phyloP scores from a whole-genome alignment of 2,888 invertebrate genomes.

The Automeris io region DNA sequence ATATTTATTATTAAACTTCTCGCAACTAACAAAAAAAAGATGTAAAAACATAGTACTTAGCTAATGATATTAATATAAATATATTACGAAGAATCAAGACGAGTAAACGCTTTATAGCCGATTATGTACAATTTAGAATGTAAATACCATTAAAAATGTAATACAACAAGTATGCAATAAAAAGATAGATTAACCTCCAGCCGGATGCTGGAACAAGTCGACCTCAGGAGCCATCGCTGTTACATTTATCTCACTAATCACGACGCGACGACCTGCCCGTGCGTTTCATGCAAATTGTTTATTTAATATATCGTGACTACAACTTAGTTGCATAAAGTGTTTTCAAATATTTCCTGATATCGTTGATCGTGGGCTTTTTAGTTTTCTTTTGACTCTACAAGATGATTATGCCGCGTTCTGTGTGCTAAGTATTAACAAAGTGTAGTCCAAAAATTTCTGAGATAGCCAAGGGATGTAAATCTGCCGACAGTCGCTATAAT shows the following conservation, averaged over 20 bases:
- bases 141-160: not conserved
- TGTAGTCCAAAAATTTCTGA: too few relatives aligned
- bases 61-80: not conserved
- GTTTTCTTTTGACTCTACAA: too few relatives aligned
- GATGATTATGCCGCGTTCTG: too few relatives aligned
- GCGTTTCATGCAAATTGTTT: conserved; percentile 38
- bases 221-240: conserved; percentile 45
- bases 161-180: conserved; percentile 7
- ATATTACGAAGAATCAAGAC: not conserved
- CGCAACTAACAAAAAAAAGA: too few relatives aligned
- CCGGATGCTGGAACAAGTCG: conserved; percentile 50
- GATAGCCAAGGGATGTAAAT: too few relatives aligned
- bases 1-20: too few relatives aligned
- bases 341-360: not conserved
- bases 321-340: conserved; percentile 14
- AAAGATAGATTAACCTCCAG: conserved; percentile 19
- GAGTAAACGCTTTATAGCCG: not conserved
- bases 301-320: conserved; percentile 40
- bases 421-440: too few relatives aligned
- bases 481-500: too few relatives aligned
- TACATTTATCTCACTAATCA: conserved; percentile 41
- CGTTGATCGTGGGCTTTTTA: too few relatives aligned
- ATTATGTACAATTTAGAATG: not conserved
- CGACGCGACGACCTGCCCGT: conserved; percentile 39
- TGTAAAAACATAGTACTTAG: not conserved